Evolutionary conservation across 2,113 vertebrate genomes (phyloP).

Genomic region (Cinclus cinclus): DNA sequence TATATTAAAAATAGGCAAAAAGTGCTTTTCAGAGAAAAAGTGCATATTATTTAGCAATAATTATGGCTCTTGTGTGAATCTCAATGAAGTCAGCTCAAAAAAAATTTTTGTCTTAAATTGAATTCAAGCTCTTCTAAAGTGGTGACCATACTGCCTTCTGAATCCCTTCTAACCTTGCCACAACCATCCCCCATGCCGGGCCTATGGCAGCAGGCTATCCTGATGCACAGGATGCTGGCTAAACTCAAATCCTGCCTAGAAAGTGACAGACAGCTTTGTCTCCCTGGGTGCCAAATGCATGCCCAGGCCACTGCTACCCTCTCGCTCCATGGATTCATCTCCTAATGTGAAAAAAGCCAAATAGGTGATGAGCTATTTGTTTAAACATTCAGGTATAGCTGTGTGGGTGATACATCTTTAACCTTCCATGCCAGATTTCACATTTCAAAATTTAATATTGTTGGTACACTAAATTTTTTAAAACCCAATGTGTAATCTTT

Average conservation of each 20-base stretch:
- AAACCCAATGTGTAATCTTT: background rate
- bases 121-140: background rate
- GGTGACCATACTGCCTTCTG: background rate
- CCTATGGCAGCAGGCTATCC: background rate
- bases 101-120: background rate
- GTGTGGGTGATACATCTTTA: background rate
- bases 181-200: background rate
- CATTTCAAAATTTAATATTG: background rate
- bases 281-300: background rate
- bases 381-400: background rate
- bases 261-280: background rate
- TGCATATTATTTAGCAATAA: background rate
- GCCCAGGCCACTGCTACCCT: background rate
- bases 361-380: background rate
- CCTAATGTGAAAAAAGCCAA: background rate
- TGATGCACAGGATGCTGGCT: background rate
- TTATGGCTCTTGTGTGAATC: background rate
- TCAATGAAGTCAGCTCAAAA: background rate
- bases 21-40: background rate
- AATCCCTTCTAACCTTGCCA: background rate
- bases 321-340: rapidly evolving
- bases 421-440: background rate
- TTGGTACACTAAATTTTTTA: background rate
- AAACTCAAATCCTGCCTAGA: background rate
- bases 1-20: background rate